Percentiles rank a stretch among this genome's conserved stretches.
Evolutionary conservation across 2,888 invertebrate species (phyloP).

Genomic region (Cephonodes hylas): DNA sequence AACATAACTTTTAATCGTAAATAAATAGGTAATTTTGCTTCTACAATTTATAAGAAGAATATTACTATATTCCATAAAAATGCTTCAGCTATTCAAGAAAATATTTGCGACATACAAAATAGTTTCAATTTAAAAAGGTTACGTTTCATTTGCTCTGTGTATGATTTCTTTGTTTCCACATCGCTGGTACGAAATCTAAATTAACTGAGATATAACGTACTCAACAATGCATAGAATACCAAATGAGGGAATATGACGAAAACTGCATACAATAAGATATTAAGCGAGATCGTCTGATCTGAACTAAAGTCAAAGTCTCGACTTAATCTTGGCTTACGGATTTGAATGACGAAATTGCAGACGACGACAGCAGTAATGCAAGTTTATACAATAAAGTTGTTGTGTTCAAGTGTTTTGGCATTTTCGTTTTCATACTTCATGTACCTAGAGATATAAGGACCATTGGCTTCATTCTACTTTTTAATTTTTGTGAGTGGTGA

Average conservation of each 20-base stretch:
- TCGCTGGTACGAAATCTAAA: not conserved
- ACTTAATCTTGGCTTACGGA: not conserved
- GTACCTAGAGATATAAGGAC: not conserved
- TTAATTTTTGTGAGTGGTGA: too few relatives aligned
- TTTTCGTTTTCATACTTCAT: not conserved
- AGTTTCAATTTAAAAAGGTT: not conserved
- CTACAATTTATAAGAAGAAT: too few relatives aligned
- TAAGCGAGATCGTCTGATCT: not conserved
- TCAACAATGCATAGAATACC: conserved; percentile 6
- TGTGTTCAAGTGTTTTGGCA: not conserved
- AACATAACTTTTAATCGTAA: too few relatives aligned
- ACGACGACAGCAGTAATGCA: not conserved
- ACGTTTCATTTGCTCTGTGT: not conserved
- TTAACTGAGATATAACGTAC: not conserved
- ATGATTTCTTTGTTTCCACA: not conserved
- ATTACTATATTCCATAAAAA: too few relatives aligned
- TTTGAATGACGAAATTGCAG: not conserved
- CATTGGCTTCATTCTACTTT: too few relatives aligned
- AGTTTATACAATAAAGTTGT: not conserved
- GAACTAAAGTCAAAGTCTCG: not conserved
- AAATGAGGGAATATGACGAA: not conserved
- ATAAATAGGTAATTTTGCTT: too few relatives aligned
- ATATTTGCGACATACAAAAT: too few relatives aligned
- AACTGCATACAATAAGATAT: not conserved
- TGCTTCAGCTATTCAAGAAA: too few relatives aligned